phyloP scores from a whole-genome alignment of 2,113 vertebrate species.

The Myiopsitta monachus region DNA sequence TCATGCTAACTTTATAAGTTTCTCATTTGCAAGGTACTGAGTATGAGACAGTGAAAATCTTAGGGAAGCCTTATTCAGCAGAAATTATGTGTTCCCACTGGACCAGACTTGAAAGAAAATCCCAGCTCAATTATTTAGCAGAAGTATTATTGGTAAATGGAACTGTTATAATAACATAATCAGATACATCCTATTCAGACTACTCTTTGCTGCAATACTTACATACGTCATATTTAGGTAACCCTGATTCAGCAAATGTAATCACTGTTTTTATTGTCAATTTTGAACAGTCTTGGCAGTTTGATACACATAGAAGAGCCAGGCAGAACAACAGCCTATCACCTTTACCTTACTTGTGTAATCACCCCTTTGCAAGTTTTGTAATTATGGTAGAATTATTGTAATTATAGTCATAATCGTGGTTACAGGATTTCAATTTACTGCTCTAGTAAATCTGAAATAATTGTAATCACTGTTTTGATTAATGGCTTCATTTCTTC shows the following conservation, averaged over 20 bases:
- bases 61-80: conserved; percentile 11
- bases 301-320: background rate
- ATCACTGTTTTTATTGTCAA: background rate
- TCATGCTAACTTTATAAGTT: background rate
- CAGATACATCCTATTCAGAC: background rate
- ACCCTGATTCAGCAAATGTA: background rate
- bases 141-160: background rate
- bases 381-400: background rate
- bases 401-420: background rate
- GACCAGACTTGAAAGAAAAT: background rate
- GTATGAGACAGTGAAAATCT: background rate
- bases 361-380: background rate
- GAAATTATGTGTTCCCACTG: conserved; percentile 9
- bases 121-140: background rate
- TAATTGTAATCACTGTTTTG: background rate
- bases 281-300: background rate
- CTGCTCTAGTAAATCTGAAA: background rate
- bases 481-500: background rate
- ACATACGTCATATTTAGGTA: background rate
- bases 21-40: background rate
- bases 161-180: background rate
- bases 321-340: background rate
- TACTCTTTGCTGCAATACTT: background rate
- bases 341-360: background rate
- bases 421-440: background rate